These are phyloP conservation scores for Physocephala rufipes DNA, from an alignment of 2,888 invertebrate genomes.

Conservation along the genomic window DNA sequence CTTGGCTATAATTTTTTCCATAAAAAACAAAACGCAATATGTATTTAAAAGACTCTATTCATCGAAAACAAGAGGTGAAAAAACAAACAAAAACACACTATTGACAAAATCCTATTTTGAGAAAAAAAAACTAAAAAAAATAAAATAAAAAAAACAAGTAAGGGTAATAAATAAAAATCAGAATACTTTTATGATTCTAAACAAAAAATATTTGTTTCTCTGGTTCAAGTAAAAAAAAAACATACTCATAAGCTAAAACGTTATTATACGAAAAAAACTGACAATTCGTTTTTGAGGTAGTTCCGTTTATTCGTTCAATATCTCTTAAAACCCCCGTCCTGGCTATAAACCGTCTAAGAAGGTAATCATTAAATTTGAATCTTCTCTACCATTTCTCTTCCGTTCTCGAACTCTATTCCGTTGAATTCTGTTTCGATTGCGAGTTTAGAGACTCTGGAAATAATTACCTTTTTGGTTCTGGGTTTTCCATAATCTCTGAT, in stretches of 20 bases:
- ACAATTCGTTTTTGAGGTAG: constrained; percentile 13
- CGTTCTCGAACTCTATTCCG: neutral
- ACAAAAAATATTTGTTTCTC: constrained; percentile 5
- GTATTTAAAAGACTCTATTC: constrained; percentile 23
- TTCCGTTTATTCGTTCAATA: neutral
- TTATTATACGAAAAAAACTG: constrained; percentile 23
- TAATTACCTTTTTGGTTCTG: constrained; percentile 4
- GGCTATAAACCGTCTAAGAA: constrained; percentile 9
- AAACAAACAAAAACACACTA: neutral
- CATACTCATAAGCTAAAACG: constrained; percentile 8
- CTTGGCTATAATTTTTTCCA: neutral
- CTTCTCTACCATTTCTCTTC: neutral
- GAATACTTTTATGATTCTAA: constrained; percentile 12
- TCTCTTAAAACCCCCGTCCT: constrained; percentile 14
- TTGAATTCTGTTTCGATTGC: neutral
- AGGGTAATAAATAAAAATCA: constrained; percentile 28
- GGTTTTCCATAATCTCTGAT: neutral
- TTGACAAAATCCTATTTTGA: constrained; percentile 11
- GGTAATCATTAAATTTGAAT: constrained; percentile 23
- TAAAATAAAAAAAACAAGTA: neutral
- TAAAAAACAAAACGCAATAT: constrained; percentile 16
- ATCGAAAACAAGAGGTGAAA: neutral
- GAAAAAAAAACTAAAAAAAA: neutral
- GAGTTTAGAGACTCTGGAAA: neutral
- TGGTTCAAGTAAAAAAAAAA: constrained; percentile 9